These are phyloP conservation scores for Dynastes tityus DNA, from an alignment of 2,888 invertebrate species.

Conservation along the genomic window DNA sequence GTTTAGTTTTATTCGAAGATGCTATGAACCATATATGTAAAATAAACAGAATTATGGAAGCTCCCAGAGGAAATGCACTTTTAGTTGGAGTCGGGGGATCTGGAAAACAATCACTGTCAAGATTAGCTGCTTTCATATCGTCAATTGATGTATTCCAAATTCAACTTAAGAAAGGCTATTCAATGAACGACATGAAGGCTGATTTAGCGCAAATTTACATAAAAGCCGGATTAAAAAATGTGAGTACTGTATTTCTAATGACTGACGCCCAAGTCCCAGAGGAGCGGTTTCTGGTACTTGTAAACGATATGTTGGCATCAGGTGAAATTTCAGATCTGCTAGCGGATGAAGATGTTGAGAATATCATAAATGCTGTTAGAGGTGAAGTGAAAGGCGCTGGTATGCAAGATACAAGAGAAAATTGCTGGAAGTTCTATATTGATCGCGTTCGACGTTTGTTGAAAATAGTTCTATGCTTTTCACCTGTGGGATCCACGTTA, in stretches of 20 bases:
- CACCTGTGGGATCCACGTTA: constrained; percentile 93
- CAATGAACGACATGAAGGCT: constrained; percentile 84
- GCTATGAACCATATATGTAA: constrained; percentile 94
- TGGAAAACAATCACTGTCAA: constrained; percentile 93
- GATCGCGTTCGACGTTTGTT: constrained; percentile 87
- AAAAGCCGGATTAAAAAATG: constrained; percentile 89
- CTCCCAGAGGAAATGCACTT: constrained; percentile 92
- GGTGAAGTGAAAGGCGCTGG: constrained; percentile 88
- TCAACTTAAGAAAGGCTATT: constrained; percentile 91
- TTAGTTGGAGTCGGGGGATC: constrained; percentile 96
- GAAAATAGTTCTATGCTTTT: constrained; percentile 91
- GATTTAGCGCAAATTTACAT: constrained; percentile 85
- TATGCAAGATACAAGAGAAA: constrained; percentile 88
- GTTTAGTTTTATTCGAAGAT: constrained; percentile 94
- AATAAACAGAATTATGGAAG: constrained; percentile 94
- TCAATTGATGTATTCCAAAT: constrained; percentile 94
- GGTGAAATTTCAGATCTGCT: constrained; percentile 95
- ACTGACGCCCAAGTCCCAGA: constrained; percentile 95
- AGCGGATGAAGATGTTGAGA: constrained; percentile 92
- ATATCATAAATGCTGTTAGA: constrained; percentile 83
- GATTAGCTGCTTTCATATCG: constrained; percentile 92
- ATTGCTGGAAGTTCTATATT: constrained; percentile 96
- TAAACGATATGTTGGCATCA: constrained; percentile 94
- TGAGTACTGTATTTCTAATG: constrained; percentile 89
- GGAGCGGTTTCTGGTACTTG: constrained; percentile 91